These are phyloP conservation scores for Megalonaias nervosa DNA, from an alignment of 1,140 invertebrate genomes.

Conservation along the genomic window DNA sequence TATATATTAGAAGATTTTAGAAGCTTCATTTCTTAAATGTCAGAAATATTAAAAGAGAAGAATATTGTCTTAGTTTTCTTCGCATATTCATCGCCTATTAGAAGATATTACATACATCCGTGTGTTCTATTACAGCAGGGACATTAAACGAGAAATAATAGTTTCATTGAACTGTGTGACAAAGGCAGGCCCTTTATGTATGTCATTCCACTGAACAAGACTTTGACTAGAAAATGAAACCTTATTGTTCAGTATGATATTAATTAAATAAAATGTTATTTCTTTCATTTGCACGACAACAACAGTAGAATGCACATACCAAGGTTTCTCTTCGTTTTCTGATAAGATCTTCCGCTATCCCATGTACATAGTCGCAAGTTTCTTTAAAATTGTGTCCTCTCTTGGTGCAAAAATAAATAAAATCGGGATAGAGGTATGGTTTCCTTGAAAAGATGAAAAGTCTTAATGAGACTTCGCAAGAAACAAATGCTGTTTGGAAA, in stretches of 20 bases:
- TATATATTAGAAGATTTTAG: too few relatives aligned
- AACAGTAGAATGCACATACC: neutral
- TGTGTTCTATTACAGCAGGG: neutral
- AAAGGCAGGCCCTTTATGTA: neutral
- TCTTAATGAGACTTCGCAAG: too few relatives aligned
- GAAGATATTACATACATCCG: too few relatives aligned
- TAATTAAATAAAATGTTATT: neutral
- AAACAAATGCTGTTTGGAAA: too few relatives aligned
- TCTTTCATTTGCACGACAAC: neutral
- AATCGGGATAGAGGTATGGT: constrained; percentile 19
- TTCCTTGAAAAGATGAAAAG: constrained; percentile 2
- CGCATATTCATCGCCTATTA: too few relatives aligned
- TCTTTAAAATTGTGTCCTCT: constrained; percentile 18
- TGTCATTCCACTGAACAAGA: neutral
- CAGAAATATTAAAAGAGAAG: too few relatives aligned
- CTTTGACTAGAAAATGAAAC: neutral
- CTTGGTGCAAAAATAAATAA: constrained; percentile 15
- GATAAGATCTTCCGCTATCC: constrained; percentile 24
- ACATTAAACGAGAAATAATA: neutral
- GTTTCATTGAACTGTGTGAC: neutral
- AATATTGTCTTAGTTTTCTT: too few relatives aligned
- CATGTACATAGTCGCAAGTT: constrained; percentile 31
- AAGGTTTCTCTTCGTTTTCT: constrained; percentile 10
- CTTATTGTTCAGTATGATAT: neutral
- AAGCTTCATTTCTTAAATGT: too few relatives aligned